Evolutionary conservation across 2,113 vertebrate species (phyloP).

Genomic region (Rhizomys pruinosus): DNA sequence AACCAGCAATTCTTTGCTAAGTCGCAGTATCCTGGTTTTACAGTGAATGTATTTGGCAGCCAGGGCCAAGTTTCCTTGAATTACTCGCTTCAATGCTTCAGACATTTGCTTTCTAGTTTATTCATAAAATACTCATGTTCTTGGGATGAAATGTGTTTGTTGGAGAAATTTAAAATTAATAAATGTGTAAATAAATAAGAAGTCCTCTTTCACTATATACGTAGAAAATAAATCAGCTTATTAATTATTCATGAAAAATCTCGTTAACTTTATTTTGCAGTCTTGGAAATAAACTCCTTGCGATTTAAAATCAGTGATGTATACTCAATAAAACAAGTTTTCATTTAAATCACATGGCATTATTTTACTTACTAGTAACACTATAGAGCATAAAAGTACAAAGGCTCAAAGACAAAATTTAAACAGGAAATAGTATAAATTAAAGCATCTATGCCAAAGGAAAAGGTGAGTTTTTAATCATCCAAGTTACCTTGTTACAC

Average conservation of each 20-base stretch:
- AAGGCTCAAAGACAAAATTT: background rate
- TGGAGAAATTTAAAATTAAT: background rate
- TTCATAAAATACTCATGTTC: background rate
- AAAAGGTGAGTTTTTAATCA: background rate
- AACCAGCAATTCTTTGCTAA: background rate
- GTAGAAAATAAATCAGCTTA: background rate
- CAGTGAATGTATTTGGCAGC: background rate
- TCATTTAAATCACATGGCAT: background rate
- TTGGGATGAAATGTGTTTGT: background rate
- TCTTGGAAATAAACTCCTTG: background rate
- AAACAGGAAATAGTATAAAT: background rate
- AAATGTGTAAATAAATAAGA: background rate
- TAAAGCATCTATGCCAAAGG: background rate
- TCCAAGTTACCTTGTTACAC: background rate
- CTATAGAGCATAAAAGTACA: background rate
- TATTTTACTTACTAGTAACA: background rate
- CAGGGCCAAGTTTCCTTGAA: background rate
- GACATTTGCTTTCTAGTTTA: background rate
- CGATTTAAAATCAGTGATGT: background rate
- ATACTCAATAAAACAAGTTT: background rate
- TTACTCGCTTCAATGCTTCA: background rate
- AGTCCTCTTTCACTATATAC: background rate
- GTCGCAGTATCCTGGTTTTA: background rate
- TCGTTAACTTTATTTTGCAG: background rate
- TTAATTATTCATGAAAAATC: background rate